A percentile compares a stretch with the other conserved stretches of the same genome.
phyloP scores from a whole-genome alignment of 2,888 invertebrate species.

The Caenorhabditis afra region DNA sequence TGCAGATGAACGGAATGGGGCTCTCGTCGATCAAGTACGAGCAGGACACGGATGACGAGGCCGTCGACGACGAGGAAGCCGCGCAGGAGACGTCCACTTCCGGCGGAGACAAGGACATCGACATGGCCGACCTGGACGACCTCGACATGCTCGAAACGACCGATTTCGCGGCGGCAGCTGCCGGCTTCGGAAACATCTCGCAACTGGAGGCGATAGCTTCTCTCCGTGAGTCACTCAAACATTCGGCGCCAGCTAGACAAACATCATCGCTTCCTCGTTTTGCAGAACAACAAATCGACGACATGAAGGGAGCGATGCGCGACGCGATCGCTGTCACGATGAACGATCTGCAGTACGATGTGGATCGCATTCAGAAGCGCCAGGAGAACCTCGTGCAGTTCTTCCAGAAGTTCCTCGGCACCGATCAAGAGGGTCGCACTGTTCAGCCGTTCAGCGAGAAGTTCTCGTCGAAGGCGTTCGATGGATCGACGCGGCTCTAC shows the following conservation, averaged over 20 bases:
- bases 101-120: conserved; percentile 41
- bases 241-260: conserved; percentile 37
- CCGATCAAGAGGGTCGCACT: conserved; percentile 31
- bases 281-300: conserved; percentile 58
- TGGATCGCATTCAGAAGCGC: conserved; percentile 35
- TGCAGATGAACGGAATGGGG: conserved; percentile 59
- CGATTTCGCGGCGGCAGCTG: too few species aligned
- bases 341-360: conserved; percentile 46
- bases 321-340: conserved; percentile 48
- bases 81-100: conserved; percentile 56
- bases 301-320: conserved; percentile 37
- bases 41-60: conserved; percentile 38
- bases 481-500: conserved; percentile 16
- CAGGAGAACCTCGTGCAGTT: conserved; percentile 35
- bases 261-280: conserved; percentile 10
- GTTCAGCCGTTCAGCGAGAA: conserved; percentile 38
- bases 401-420: conserved; percentile 31
- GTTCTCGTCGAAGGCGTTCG: conserved; percentile 34
- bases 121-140: conserved; percentile 44
- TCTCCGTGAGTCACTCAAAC: conserved; percentile 55
- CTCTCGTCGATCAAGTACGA: conserved; percentile 51
- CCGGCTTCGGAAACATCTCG: conserved; percentile 12
- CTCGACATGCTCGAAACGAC: too few species aligned
- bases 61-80: background rate
- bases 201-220: conserved; percentile 24